A percentile compares a stretch with the other conserved stretches of the same genome.
Conservation (phyloP, 2,888 invertebrate species). For the Melangyna quadrimaculata region DNA sequence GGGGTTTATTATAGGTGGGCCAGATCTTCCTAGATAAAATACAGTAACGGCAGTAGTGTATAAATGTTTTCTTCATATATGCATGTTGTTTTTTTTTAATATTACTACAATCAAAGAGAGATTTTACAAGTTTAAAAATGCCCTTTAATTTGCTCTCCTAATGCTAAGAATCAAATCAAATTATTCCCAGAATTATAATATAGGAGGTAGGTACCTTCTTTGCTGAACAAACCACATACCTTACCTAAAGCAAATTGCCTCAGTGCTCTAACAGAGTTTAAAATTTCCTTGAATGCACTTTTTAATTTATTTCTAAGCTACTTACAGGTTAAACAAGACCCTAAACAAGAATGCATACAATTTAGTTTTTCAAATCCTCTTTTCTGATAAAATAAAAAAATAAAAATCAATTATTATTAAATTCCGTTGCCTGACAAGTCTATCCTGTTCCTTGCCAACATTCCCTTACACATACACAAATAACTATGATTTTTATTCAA, state of each 20-base stretch:
- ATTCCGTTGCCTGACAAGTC: background rate
- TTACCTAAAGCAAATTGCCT: background rate
- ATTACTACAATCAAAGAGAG: too few relatives aligned
- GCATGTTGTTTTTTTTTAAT: too few relatives aligned
- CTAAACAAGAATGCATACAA: conserved; percentile 12
- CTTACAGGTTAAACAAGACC: background rate
- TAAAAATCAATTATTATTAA: conserved; percentile 17
- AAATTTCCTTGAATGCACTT: background rate
- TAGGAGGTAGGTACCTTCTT: too few relatives aligned
- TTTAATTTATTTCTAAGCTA: background rate
- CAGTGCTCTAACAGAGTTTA: background rate
- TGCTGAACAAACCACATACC: background rate
- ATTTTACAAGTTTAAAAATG: too few relatives aligned
- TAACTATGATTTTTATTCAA: conserved; percentile 8
- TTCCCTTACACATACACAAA: conserved; percentile 6
- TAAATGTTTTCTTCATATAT: too few relatives aligned
- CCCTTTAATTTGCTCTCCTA: too few relatives aligned
- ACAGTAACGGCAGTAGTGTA: too few relatives aligned
- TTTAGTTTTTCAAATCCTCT: conserved; percentile 1
- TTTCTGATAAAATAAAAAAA: too few relatives aligned
- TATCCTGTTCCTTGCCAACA: background rate
- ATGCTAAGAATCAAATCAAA: too few relatives aligned
- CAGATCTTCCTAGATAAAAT: too few relatives aligned
- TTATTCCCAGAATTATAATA: too few relatives aligned
- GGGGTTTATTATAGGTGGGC: too few relatives aligned